Conservation (phyloP, 2,888 invertebrate species). For the Carabus problematicus region DNA sequence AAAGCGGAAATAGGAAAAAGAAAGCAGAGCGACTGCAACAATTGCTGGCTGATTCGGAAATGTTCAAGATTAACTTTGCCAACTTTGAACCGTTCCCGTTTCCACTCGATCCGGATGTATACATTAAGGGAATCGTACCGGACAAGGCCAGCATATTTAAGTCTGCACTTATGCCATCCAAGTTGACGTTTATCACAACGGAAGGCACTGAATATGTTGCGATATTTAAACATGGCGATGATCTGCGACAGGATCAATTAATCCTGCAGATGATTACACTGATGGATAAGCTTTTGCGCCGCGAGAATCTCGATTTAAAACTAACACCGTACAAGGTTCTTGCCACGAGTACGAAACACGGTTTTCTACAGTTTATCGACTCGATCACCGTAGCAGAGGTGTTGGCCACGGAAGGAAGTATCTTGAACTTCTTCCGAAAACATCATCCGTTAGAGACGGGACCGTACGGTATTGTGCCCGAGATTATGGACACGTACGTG, state of each 20-base stretch:
- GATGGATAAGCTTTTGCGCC: slow-evolving; percentile 93
- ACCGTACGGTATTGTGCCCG: slow-evolving; percentile 89
- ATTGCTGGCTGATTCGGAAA: slow-evolving; percentile 79
- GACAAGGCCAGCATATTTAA: slow-evolving; percentile 94
- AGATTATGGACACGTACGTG: slow-evolving; percentile 98
- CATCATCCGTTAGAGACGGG: slow-evolving; percentile 87
- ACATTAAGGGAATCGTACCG: slow-evolving; percentile 86
- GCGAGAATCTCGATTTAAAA: slow-evolving; percentile 96
- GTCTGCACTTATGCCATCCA: slow-evolving; percentile 94
- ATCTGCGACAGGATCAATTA: slow-evolving; percentile 95
- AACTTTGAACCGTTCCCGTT: slow-evolving; percentile 93
- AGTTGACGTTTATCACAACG: slow-evolving; percentile 85
- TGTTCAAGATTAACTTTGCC: slow-evolving; percentile 85
- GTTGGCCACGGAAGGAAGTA: slow-evolving; percentile 83
- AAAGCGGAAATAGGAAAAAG: slow-evolving; percentile 89
- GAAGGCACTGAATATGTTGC: slow-evolving; percentile 88
- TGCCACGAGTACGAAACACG: slow-evolving; percentile 95
- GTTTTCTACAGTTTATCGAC: slow-evolving; percentile 92
- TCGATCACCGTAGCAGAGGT: slow-evolving; percentile 93
- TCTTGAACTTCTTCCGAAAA: slow-evolving; percentile 92
- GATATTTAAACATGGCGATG: slow-evolving; percentile 98
- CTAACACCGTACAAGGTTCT: slow-evolving; percentile 94
- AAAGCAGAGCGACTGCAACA: slow-evolving; percentile 91
- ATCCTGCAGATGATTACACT: slow-evolving; percentile 97
- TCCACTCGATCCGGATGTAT: slow-evolving; percentile 91